Base-by-base conservation (phyloP, 2,113 vertebrate genomes). In the Anseranas semipalmata region DNA sequence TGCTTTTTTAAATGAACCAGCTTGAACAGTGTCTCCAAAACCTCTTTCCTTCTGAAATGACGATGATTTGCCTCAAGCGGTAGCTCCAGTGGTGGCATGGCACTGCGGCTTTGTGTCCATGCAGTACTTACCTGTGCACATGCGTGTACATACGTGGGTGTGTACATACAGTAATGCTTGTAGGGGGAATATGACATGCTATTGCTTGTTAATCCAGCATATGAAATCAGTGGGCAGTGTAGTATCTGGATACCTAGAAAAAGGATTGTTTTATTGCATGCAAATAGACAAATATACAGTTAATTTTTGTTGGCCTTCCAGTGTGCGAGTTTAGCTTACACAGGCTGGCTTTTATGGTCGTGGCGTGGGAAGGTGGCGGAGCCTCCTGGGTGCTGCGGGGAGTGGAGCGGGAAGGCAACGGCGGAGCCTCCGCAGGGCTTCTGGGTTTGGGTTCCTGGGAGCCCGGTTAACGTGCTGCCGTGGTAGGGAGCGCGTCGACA, bases 81-180 rank as follows among this genome's bases (percentile, higher is more conserved):
- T 59, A 60, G 92, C 80, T 46, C 33, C n/a, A 8, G 53, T 28
- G 39, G 2, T 6, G 58, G 15, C 18, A 20, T n/a, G 59, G 45
- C 39, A 6, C 11, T 1, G n/a, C 39, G 9, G 15, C 1, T 25
- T n/a, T 0, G 24, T 0, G 1, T 13, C 33, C 66, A 7, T 15
- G 67, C 15, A 37, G 76, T 8, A 0, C 41, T 67, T 50, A 10
- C 2, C 32, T 18, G 48, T 16, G 4, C 48, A 1, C 2, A 1
- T 33, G 7, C 28, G 12, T 6, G 0, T 19, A 11, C 27, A 22
- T 50, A 50, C 17, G 24, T 3, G 30, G 15, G 5, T 12, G 73
- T 7, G 15, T 3, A 8, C 2, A 8, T 33, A 0, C 30, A 12
- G 46, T 0, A 9, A 12, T 13, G 21, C 9, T 33, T 12, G 28